Percentiles rank a stretch among this genome's conserved stretches.
These are phyloP conservation scores for Arrhopalites spinosus DNA, from an alignment of 2,888 invertebrate species.

Conservation along the genomic window DNA sequence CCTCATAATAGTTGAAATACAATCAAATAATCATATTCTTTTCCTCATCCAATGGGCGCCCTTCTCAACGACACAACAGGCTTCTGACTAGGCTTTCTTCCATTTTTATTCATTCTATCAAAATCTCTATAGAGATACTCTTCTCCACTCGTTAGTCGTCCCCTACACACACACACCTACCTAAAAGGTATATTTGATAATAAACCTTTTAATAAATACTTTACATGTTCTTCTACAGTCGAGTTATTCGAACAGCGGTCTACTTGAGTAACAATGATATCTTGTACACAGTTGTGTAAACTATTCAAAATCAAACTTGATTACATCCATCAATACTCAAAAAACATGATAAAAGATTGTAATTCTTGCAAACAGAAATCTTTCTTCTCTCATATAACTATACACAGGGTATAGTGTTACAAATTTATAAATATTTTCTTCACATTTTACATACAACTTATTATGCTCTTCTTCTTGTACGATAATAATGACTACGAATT, in stretches of 20 bases:
- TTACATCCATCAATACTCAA: background rate
- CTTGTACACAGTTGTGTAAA: background rate
- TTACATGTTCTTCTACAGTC: too few relatives aligned
- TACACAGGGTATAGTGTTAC: background rate
- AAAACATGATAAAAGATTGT: too few relatives aligned
- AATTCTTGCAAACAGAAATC: too few relatives aligned
- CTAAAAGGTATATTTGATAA: too few relatives aligned
- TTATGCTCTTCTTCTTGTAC: background rate
- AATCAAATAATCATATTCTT: constrained; percentile 34
- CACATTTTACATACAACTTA: background rate
- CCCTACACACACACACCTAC: too few relatives aligned
- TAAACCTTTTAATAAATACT: too few relatives aligned
- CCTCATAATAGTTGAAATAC: constrained; percentile 33
- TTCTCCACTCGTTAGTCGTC: background rate
- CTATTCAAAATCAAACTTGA: constrained; percentile 7
- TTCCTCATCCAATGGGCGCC: constrained; percentile 20
- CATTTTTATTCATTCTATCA: constrained; percentile 1
- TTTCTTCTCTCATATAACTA: background rate
- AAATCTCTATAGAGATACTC: constrained; percentile 8
- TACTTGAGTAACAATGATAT: background rate
- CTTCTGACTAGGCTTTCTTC: constrained; percentile 15
- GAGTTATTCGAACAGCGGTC: too few relatives aligned
- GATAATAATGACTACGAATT: constrained; percentile 11
- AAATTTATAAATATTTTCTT: background rate
- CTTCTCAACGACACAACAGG: constrained; percentile 17